Base-by-base conservation (phyloP, 2,797 vertebrate genomes). In the Hafferia zeledoni region DNA sequence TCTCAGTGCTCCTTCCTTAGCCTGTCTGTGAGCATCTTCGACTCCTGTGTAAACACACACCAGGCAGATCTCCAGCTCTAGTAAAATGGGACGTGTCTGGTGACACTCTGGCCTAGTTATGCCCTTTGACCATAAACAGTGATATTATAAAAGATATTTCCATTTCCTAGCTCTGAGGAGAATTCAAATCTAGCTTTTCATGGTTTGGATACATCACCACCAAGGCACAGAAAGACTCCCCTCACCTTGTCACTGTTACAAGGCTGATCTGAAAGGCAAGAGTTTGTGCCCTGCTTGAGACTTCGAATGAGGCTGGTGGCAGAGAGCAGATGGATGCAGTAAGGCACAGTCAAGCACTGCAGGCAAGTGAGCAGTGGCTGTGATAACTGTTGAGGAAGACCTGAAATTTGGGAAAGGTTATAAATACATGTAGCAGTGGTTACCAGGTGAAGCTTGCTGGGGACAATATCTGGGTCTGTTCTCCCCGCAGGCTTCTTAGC, bases 251-350 rank as follows among this genome's bases (percentile, higher is more conserved):
- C 31, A 31, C 24, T 39, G 43, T 49, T 43, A 37, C 6, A 37
- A 12, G 35, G 12, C 17, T 74, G 44, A n/a, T 53, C 47, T 77
- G 82, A 89, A 83, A 76, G 70, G 16, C 43, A 69, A 43, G 44
- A 56, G 44, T n/a, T 72, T 55, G 35, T 46, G 28, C 47, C 31
- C 30, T 33, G 49, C 16, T 57, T 44, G 60, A 11, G 2, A 3
- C 20, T 22, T 49, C 44, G n/a, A 65, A 28, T 5, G 5, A 67
- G 15, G 12, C 9, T 93, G 65, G 28, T n/a, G 12, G 11, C 22
- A 72, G 64, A 46, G 16, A 56, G 8, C 8, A 25, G 61, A 13
- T 0, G 2, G 20, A 33, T 0, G 1, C 52, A 71, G 35, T 3
- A 16, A 61, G 77, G 52, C 59, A 82, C 0, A 10, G n/a, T 56